Base-by-base conservation (phyloP, 2,113 vertebrate species). In the human (Homo sapiens) region DNA sequence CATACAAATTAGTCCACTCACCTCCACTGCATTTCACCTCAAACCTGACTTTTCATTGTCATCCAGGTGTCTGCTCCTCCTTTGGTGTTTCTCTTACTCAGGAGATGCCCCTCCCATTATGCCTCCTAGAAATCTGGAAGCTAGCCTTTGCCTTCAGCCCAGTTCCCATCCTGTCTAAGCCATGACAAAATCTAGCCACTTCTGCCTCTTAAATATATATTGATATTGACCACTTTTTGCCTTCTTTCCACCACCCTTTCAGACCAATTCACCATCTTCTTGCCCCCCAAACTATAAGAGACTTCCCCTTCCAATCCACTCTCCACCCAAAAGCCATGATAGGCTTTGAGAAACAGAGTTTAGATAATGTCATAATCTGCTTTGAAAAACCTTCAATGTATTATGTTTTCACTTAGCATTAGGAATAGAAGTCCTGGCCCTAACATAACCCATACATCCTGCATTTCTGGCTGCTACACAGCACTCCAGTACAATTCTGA, bases 281-380 rank as follows among this genome's bases (percentile, higher is more conserved):
- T 22, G 5, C 7, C n/a, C 12, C 12, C 13, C 0, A 0, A 3
- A 20, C 75, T 8, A 0, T 2, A 38, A 1, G 12, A 35, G 8
- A 32, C 50, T 22, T 18, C 2, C 38, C 5, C 45, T 52, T 59
- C 6, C 64, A 1, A 45, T 30, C 30, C 20, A 3, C 64, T 66
- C 13, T 35, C 35, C 22, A 64, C 27, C 75, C 57, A 38, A 43
- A 8, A 82, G 38, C 38, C 90, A 18, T 8, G 16, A 17, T 40
- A 16, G 25, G 25, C 59, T 70, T 75, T 93, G 35, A 10, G 23
- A 48, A 59, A 83, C 4, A 35, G 2, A 57, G 8, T 23, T 70
- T 86, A 17, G 59, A 43, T 30, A 9, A 23, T 11, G 30, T 57
- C 70, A 38, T 30, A 27, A n/a, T 8, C 38, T 78, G 30, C 32